These are phyloP conservation scores for Baccha elongata DNA, from an alignment of 2,888 invertebrate species.

Conservation along the genomic window DNA sequence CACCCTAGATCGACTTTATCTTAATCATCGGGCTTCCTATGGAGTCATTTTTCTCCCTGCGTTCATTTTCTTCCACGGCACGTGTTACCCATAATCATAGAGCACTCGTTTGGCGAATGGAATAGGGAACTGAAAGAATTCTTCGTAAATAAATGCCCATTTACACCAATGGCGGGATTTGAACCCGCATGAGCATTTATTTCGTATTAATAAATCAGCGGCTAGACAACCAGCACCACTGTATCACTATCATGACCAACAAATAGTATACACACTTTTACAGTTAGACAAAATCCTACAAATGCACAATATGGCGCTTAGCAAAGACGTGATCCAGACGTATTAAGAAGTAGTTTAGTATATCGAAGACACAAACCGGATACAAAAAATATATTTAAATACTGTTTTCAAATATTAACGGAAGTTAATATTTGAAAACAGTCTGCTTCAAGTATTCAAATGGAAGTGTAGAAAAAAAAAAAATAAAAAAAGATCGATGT, in stretches of 20 bases:
- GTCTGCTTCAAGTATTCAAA: no score
- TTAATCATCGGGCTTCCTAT: background rate
- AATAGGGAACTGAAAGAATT: no score
- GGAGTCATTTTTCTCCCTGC: background rate
- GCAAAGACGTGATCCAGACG: background rate
- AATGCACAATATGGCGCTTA: background rate
- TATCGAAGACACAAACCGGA: background rate
- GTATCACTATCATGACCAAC: background rate
- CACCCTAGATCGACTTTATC: background rate
- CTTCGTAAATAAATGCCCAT: background rate
- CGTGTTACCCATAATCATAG: no score
- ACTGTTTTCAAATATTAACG: no score
- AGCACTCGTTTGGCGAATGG: no score
- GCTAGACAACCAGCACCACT: slow-evolving; percentile 13
- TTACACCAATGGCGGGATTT: background rate
- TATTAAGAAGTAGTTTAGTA: no score
- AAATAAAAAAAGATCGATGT: no score
- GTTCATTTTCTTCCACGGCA: no score
- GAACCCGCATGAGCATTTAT: slow-evolving; percentile 2
- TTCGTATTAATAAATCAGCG: background rate
- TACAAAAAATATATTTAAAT: no score
- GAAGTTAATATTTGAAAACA: no score
- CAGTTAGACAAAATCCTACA: background rate
- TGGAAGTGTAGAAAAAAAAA: no score
- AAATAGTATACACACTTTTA: background rate